A percentile compares a stretch with the other conserved stretches of the same genome.
Evolutionary conservation across 2,888 invertebrate species (phyloP).

Genomic region (Drosophila sordidula): DNA sequence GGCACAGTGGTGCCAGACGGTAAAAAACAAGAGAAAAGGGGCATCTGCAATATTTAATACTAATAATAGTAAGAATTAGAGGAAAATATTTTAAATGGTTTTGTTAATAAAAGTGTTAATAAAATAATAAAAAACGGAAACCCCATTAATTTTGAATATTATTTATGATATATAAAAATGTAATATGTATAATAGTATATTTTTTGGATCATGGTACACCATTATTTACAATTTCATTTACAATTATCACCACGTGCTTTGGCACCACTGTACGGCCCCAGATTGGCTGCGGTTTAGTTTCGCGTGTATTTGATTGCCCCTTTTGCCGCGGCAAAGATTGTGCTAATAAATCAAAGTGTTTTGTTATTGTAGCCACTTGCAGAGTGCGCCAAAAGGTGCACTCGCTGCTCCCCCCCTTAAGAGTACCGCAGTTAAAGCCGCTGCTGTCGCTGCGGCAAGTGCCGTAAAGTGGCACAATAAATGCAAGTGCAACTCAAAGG

Average conservation of each 20-base stretch:
- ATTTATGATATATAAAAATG: too few relatives aligned
- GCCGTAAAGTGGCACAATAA: conserved; percentile 39
- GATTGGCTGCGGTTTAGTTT: conserved; percentile 59
- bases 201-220: too few relatives aligned
- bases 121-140: too few relatives aligned
- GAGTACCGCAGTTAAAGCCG: conserved; percentile 12
- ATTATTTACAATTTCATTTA: neutral
- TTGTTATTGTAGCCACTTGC: conserved; percentile 57
- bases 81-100: too few relatives aligned
- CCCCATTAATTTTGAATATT: too few relatives aligned
- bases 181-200: too few relatives aligned
- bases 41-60: too few relatives aligned
- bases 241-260: conserved; percentile 3
- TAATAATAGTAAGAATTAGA: too few relatives aligned
- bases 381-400: conserved; percentile 27
- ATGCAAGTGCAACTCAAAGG: conserved; percentile 24
- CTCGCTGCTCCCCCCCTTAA: neutral
- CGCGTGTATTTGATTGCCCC: conserved; percentile 58
- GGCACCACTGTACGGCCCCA: conserved; percentile 49
- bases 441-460: conserved; percentile 8
- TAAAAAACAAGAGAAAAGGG: neutral
- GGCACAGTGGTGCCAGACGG: conserved; percentile 23
- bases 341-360: conserved; percentile 67
- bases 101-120: too few relatives aligned
- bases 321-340: conserved; percentile 57